These are phyloP conservation scores for Agrypnia vestita DNA, from an alignment of 1,140 invertebrate genomes.

Conservation along the genomic window DNA sequence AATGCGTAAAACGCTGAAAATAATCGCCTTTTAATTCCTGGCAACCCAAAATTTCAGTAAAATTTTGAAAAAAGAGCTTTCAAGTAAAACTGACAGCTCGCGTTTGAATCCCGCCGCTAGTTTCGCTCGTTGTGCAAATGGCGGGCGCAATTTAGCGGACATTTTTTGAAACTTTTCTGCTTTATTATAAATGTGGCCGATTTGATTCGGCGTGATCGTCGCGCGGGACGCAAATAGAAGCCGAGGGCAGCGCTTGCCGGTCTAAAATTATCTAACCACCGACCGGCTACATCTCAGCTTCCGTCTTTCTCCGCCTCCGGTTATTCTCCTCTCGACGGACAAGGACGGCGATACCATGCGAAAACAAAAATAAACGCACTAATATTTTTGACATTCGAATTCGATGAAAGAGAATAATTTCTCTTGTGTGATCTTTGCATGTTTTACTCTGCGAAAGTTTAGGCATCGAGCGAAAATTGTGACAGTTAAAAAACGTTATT, in stretches of 20 bases:
- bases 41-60: background rate
- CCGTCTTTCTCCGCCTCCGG: slow-evolving; percentile 27
- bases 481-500: background rate
- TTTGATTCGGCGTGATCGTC: slow-evolving; percentile 24
- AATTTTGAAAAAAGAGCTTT: slow-evolving; percentile 11
- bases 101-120: background rate
- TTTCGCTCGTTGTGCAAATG: background rate
- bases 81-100: background rate
- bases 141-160: background rate
- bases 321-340: background rate
- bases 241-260: slow-evolving; percentile 36
- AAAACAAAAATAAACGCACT: slow-evolving; percentile 45
- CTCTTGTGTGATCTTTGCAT: background rate
- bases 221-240: slow-evolving; percentile 10
- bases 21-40: background rate
- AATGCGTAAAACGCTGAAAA: background rate
- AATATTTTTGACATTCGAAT: slow-evolving; percentile 39
- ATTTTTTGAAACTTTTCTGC: background rate
- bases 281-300: slow-evolving; percentile 24
- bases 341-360: slow-evolving; percentile 31
- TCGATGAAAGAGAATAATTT: background rate
- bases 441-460: background rate
- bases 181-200: slow-evolving; percentile 4
- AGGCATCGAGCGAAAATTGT: background rate
- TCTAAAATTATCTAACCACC: slow-evolving; percentile 46